Percentiles rank a stretch among this genome's conserved stretches.
Evolutionary conservation across 1,140 invertebrate genomes (phyloP).

Genomic region (Druon quercuslanigerum): DNA sequence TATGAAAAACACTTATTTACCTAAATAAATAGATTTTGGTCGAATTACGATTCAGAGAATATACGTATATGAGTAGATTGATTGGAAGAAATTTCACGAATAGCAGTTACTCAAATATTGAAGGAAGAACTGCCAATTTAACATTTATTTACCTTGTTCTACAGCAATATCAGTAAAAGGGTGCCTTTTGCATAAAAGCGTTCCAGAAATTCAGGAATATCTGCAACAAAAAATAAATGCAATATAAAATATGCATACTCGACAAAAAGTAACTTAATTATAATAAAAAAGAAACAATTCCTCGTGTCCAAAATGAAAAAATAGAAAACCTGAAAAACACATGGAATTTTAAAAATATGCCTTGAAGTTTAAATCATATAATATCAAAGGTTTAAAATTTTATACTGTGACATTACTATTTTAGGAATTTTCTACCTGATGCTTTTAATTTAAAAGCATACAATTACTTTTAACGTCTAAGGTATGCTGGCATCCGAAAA

Average conservation of each 20-base stretch:
- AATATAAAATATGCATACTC: background rate
- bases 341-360: no score
- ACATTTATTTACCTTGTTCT: constrained; percentile 22
- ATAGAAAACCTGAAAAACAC: no score
- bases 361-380: no score
- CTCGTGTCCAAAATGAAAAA: no score
- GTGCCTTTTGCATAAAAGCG: background rate
- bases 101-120: constrained; percentile 25
- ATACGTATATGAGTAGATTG: background rate
- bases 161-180: constrained; percentile 16
- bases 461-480: no score
- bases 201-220: background rate
- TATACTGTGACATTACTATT: no score
- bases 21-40: background rate
- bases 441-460: no score
- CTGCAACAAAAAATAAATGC: background rate
- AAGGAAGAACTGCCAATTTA: constrained; percentile 2
- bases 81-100: constrained; percentile 15
- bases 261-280: background rate
- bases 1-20: background rate
- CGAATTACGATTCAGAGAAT: background rate
- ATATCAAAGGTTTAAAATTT: no score
- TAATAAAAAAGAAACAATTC: background rate
- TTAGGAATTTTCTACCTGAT: no score
- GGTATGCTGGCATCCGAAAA: no score